Evolutionary conservation across 2,797 vertebrate species (phyloP), one percentile per base, ranked within the genome.

Genomic region (Lagodon rhomboides): DNA sequence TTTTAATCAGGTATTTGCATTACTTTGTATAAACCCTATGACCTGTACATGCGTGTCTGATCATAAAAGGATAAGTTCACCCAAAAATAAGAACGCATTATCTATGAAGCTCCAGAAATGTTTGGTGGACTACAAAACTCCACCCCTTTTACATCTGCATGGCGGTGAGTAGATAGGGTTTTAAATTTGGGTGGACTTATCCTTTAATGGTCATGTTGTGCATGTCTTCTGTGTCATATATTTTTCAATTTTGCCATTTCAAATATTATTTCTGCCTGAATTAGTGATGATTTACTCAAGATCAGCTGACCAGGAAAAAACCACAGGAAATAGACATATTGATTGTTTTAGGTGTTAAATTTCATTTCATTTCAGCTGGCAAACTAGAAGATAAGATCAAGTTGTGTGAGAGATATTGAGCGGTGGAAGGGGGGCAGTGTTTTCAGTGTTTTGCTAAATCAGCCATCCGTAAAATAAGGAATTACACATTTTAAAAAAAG

Each of bases 321-420:
- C 46, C 2, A 72, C 23, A 49, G 0, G 0, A 46, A 54, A 75
- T 50, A 30, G 1, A 50, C 18, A 11, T 11, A 63, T 12, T 53
- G 46, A 55, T 62, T 72, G 72, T 59, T 70, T 72, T 15, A 41
- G 47, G 49, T 23, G 27, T 5, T 25, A 46, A 12, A 20, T 22
- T 22, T 60, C 15, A 44, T 41, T 51, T 60, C n/a, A 41, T 6
- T 74, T 68, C 47, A 46, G 34, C 46, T 30, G 16, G 41, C 13
- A 69, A 49, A 53, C 66, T 10, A 3, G 27, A 11, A 55, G 73
- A 73, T 68, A 72, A 68, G 23, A 75, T 82, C 46, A 55, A 65
- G n/a, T 27, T 30, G 41, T 6, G 6, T 18, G 20, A 38, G 43
- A 62, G 44, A 56, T 25, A 47, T 1, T 51, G 50, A 38, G 25